Base-by-base conservation (phyloP, 1,140 invertebrate species). In the Drosophila navojoa region DNA sequence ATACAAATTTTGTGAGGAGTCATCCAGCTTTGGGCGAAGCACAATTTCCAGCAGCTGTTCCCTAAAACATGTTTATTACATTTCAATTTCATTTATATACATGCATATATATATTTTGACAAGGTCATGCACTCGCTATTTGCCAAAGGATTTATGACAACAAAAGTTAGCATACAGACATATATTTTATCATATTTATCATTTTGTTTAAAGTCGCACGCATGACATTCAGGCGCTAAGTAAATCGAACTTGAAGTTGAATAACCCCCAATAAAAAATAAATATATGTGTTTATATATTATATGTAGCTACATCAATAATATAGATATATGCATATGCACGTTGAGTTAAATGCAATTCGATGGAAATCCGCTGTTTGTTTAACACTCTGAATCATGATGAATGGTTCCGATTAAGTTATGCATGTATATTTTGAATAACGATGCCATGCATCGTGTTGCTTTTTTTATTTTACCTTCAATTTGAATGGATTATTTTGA, bases 191-290 rank as follows among this genome's bases (percentile, higher is more conserved):
- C 19, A 27, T 9, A 53, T 19, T 15, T 16, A 27, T 27, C 42
- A 15, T 16, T 54, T 59, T 59, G 35, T 16, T 50, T 40, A 52
- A 59, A 59, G 16, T 50, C 22, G 25, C 27, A 62, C 63, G 42
- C 22, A 47, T 76, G 57, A 74, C 71, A 74, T 72, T 52, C 44
- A 60, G 40, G 69, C 52, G 73, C 50, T 76, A 68, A 73, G 47
- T 47, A 76, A 73, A 73, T 76, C 54, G 59, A 69, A 73, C 74
- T 76, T 76, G 70, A 68, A 68, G 74, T 76, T 76, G 74, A 76
- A 76, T 68, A 76, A 76, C 74, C 70, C 57, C 53, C 16, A 49
- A 77, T 10, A 54, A 2, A 11, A 16, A 2, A 50, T 15, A 15
- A 2, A 15, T 45, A 16, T 1, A 16, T 45, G 9, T 45, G 6